These are phyloP conservation scores for Oligia latruncula DNA, from an alignment of 2,888 invertebrate species.

Conservation along the genomic window DNA sequence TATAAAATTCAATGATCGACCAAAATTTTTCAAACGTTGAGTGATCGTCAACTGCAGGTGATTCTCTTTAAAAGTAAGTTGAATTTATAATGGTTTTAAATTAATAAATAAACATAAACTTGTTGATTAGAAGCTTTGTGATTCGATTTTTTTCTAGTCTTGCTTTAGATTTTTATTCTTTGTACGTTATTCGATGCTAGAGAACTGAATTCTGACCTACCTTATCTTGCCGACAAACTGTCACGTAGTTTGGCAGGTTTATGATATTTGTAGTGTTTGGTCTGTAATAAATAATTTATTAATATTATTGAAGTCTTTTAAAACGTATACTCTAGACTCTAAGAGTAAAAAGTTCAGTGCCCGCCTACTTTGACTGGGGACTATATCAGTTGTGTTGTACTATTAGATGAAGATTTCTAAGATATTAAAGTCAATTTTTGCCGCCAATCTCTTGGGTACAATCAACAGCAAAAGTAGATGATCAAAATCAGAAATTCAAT, in stretches of 20 bases:
- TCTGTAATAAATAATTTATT: background rate
- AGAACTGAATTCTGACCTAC: background rate
- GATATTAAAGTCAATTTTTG: background rate
- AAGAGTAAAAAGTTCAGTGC: background rate
- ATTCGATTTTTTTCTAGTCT: background rate
- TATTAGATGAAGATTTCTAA: background rate
- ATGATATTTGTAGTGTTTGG: background rate
- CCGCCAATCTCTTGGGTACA: too few relatives aligned
- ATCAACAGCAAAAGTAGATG: too few relatives aligned
- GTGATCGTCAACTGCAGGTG: constrained; percentile 28
- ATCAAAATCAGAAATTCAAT: too few relatives aligned
- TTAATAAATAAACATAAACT: background rate
- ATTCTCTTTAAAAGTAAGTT: constrained; percentile 41
- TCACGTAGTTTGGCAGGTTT: background rate
- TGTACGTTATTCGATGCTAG: background rate
- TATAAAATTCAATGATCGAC: constrained; percentile 57
- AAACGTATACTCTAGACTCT: background rate
- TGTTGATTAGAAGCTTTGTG: background rate
- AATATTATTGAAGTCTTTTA: background rate
- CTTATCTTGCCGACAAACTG: background rate
- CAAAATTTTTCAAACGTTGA: constrained; percentile 40
- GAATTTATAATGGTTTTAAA: background rate
- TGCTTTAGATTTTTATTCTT: background rate
- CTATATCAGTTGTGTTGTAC: background rate
- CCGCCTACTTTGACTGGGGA: background rate